phyloP scores from a whole-genome alignment of 2,797 vertebrate genomes.

The Knipowitschia caucasica region DNA sequence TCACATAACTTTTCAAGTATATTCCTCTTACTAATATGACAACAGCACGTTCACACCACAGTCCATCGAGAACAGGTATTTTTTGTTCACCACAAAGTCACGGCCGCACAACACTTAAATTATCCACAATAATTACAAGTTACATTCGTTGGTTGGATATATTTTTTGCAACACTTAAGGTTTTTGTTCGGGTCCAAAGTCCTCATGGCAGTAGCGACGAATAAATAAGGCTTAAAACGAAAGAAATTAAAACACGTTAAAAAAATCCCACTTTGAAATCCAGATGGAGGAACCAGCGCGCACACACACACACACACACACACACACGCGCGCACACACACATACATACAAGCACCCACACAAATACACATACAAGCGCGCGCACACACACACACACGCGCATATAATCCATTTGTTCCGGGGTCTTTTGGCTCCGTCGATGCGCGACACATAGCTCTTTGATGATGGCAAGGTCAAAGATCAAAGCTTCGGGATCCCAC shows the following conservation, averaged over 20 bases:
- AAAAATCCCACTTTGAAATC: conserved; percentile 39
- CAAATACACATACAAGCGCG: too few relatives aligned
- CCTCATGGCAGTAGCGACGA: conserved; percentile 55
- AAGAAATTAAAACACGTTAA: not conserved
- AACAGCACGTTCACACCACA: conserved; percentile 35
- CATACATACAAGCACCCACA: too few relatives aligned
- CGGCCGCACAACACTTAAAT: conserved; percentile 34
- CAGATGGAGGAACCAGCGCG: conserved; percentile 46
- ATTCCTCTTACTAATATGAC: conserved; percentile 1
- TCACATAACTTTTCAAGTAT: conserved; percentile 9
- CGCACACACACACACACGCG: too few relatives aligned
- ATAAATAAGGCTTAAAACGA: conserved; percentile 48
- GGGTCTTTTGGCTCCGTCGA: too few relatives aligned
- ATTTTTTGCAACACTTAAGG: conserved; percentile 60
- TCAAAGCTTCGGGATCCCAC: too few relatives aligned
- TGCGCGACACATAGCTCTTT: too few relatives aligned
- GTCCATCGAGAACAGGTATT: conserved; percentile 57
- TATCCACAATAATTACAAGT: conserved; percentile 65
- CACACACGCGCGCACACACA: too few relatives aligned
- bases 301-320: too few relatives aligned
- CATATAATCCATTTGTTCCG: too few relatives aligned
- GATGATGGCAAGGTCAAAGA: too few relatives aligned
- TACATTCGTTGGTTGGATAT: conserved; percentile 66
- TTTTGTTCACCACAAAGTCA: conserved; percentile 51
- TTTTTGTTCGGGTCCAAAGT: conserved; percentile 55